These are phyloP conservation scores for Uria aalge DNA, from an alignment of 2,113 vertebrate species.

Conservation along the genomic window DNA sequence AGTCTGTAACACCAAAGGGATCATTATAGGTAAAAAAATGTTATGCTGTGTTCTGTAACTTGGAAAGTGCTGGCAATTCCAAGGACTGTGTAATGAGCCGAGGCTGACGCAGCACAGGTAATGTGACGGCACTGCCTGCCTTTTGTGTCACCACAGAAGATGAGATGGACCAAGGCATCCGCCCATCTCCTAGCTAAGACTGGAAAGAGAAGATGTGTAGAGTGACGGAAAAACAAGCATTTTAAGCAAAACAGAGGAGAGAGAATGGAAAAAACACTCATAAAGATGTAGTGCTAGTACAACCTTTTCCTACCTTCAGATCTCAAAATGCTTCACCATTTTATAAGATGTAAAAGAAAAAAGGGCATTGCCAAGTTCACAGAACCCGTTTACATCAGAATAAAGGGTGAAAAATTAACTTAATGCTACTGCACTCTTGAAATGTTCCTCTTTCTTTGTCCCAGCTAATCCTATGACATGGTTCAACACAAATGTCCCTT, in stretches of 20 bases:
- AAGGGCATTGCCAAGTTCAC: neutral
- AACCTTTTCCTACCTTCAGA: neutral
- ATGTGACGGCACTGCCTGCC: neutral
- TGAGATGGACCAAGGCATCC: neutral
- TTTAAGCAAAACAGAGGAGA: neutral
- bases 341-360: neutral
- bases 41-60: neutral
- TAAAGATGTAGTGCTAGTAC: neutral
- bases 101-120: neutral
- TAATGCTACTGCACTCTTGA: neutral
- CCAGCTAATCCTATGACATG: neutral
- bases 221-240: neutral
- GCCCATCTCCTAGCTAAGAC: neutral
- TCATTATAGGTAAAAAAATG: neutral
- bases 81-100: neutral
- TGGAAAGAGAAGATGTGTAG: neutral
- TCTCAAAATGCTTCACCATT: neutral
- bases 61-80: neutral
- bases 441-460: neutral
- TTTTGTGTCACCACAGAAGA: neutral
- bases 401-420: neutral
- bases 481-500: neutral
- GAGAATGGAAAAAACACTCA: neutral
- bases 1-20: neutral
- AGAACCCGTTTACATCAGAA: neutral